phyloP scores from a whole-genome alignment of 1,140 invertebrate species.

The Tetragonula clypearis region DNA sequence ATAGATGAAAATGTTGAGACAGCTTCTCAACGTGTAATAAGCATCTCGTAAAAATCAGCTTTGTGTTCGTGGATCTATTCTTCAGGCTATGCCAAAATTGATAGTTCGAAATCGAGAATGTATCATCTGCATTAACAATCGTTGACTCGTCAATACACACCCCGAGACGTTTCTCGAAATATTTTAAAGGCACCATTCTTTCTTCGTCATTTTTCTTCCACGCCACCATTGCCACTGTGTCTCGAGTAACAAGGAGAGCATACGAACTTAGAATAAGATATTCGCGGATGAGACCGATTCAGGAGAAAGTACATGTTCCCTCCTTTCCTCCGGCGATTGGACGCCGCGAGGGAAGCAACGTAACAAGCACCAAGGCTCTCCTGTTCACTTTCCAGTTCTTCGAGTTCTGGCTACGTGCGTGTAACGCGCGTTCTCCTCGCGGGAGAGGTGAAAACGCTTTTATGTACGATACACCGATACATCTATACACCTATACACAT shows the following conservation, averaged over 20 bases:
- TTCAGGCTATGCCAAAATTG: background rate
- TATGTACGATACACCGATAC: background rate
- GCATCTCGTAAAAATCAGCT: background rate
- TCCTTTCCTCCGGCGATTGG: slow-evolving; percentile 14
- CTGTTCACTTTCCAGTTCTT: slow-evolving; percentile 63
- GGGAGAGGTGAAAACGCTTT: slow-evolving; percentile 48
- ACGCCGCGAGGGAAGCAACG: slow-evolving; percentile 33
- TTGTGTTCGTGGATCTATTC: background rate
- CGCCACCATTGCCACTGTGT: background rate
- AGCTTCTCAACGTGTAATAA: background rate
- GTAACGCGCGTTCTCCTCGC: slow-evolving; percentile 4
- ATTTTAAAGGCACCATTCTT: background rate
- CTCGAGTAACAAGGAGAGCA: slow-evolving; percentile 10
- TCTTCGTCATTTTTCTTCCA: background rate
- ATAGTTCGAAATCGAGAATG: background rate
- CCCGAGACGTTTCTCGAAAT: background rate
- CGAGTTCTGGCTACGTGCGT: slow-evolving; percentile 35
- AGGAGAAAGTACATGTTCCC: slow-evolving; percentile 56
- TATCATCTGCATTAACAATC: background rate
- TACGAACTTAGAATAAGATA: slow-evolving; percentile 26
- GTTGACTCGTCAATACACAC: background rate
- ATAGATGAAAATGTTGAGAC: background rate
- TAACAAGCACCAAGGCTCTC: slow-evolving; percentile 33
- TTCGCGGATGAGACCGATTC: slow-evolving; percentile 36
- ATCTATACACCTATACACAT: too few relatives aligned